Evolutionary conservation across 2,797 vertebrate species (phyloP).

Genomic region (Tadarida brasiliensis): DNA sequence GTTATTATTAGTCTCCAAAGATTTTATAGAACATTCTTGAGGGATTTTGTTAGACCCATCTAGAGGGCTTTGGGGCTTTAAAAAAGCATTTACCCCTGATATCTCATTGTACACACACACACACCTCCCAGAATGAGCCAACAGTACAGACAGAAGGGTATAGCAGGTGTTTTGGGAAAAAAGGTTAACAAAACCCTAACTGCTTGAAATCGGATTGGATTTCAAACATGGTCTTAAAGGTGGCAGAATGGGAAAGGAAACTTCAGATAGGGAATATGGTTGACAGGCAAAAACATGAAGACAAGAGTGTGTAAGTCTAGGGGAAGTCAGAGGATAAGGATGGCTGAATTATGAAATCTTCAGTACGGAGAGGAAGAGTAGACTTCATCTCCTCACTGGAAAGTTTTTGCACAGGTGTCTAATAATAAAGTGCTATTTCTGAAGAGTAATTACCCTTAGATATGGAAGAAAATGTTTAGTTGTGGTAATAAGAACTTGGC

Average conservation of each 20-base stretch:
- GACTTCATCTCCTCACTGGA: slow-evolving; percentile 9
- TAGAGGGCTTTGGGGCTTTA: not conserved
- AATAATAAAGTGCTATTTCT: not conserved
- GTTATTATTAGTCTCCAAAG: not conserved
- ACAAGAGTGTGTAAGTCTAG: not conserved
- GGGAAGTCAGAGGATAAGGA: not conserved
- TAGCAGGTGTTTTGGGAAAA: not conserved
- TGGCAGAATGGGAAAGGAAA: not conserved
- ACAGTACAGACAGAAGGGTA: not conserved
- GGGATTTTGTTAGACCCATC: not conserved
- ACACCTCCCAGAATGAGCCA: not conserved
- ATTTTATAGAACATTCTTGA: not conserved
- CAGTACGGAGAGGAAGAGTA: not conserved
- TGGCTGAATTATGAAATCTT: not conserved
- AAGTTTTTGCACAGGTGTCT: slow-evolving; percentile 16
- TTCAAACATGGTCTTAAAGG: not conserved
- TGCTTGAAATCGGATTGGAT: not conserved
- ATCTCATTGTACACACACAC: not conserved
- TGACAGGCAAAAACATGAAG: not conserved
- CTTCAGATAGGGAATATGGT: not conserved
- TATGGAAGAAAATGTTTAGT: not conserved
- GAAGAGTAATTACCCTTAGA: not conserved
- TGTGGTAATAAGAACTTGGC: not conserved
- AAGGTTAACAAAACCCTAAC: not conserved
- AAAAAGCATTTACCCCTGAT: not conserved